Base-by-base conservation (phyloP, 2,888 invertebrate species). In the Labia minor region DNA sequence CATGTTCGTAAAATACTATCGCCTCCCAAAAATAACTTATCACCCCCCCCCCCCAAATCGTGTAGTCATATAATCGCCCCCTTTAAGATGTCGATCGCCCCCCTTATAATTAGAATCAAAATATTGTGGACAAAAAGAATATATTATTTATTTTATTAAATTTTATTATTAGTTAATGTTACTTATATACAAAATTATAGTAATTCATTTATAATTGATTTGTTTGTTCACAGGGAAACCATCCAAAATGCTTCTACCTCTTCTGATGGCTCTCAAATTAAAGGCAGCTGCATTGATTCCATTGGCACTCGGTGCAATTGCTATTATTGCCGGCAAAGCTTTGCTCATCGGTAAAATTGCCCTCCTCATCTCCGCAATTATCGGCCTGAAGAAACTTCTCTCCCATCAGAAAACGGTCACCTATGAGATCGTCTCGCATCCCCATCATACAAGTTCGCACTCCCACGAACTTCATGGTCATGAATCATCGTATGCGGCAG, bases 401-500 rank as follows among this genome's bases (percentile, higher is more conserved):
- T 86, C 87, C 3, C 86, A 87, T 74, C 87, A 89, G 78, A 92
- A 91, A 75, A 90, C 90, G 75, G 92, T 92, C 70, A 92, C 92
- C 2, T 92, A 92, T 75, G 92, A 92, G 76, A 91, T 92, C 37
- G 90, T 92, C 0, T 86, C 90, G 0, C 92, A 92, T 77, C 90
- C 91, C 66, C 90, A 90, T 74, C 90, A 90, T 76, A 82, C 85
- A 69, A 81, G 85, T 71, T 84, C 85, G 74, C 86, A 86, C 75
- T 83, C 86, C 69, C 83, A 86, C 68, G 83, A 85, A 67, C 14
- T 19, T n/a, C 63, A 63, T 16, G 86, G 88, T 71, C 85, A 87
- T 73, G 89, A 89, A 68, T 79, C 82, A 26, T 77, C 80, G 70
- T 79, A 79, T 62, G 76, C 76, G 37, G 78, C 79, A 62, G 77